Conservation (phyloP, 2,797 vertebrate genomes). For the Pantherophis alleghaniensis region DNA sequence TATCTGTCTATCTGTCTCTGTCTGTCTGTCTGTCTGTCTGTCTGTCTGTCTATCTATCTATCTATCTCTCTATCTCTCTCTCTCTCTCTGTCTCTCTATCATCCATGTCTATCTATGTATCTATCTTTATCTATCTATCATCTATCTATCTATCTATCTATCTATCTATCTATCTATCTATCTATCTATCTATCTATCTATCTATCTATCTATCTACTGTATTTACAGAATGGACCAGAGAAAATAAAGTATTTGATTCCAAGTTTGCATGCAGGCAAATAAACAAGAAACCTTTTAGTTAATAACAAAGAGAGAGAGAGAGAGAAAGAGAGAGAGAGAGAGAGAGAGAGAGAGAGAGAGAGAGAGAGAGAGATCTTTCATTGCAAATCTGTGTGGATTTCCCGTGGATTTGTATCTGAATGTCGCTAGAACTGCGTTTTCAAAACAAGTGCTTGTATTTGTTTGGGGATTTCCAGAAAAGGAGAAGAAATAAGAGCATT, state of each 20-base stretch:
- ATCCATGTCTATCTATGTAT: background rate
- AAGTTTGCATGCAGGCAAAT: background rate
- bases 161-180: background rate
- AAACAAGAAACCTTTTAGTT: constrained; percentile 49
- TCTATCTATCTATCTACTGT: too few species aligned
- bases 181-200: constrained; percentile 6
- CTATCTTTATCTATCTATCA: too few species aligned
- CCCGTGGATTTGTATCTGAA: constrained; percentile 64
- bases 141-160: too few species aligned
- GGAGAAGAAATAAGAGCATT: constrained; percentile 77
- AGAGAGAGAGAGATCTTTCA: constrained; percentile 58
- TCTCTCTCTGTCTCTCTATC: too few species aligned
- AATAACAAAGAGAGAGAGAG: too few species aligned
- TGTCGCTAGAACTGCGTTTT: constrained; percentile 75
- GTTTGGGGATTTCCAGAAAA: constrained; percentile 74
- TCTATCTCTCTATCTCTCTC: too few species aligned
- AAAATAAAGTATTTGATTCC: constrained; percentile 45
- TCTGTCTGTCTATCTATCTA: too few species aligned
- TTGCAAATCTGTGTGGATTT: constrained; percentile 64
- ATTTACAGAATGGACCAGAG: too few species aligned
- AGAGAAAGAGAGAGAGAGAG: too few species aligned
- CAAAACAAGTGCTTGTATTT: constrained; percentile 75
- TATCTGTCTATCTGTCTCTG: too few species aligned
- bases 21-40: too few species aligned
- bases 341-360: constrained; percentile 40